Evolutionary conservation across 2,113 vertebrate species (phyloP).

Genomic region (Cyanistes caeruleus): DNA sequence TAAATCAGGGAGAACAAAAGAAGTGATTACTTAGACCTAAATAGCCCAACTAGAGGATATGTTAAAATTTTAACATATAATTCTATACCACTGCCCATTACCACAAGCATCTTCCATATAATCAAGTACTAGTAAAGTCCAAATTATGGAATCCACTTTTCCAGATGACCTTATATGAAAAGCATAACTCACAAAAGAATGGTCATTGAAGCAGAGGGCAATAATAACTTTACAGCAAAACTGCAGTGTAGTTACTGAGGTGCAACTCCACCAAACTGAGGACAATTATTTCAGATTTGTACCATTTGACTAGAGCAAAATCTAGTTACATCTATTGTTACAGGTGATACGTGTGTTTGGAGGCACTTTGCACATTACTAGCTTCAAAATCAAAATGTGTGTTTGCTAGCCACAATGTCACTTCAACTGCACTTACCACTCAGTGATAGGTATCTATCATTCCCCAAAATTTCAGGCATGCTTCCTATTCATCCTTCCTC

Average conservation of each 20-base stretch:
- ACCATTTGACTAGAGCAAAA: neutral
- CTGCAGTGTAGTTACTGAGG: neutral
- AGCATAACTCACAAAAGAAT: neutral
- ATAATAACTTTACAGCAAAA: neutral
- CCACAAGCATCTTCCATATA: neutral
- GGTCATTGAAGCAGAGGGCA: neutral
- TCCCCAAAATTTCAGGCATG: neutral
- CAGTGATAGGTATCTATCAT: neutral
- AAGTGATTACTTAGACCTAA: neutral
- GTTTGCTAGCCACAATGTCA: neutral
- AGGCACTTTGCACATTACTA: neutral
- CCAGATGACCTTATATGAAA: neutral
- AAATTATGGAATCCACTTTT: neutral
- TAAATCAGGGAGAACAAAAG: neutral
- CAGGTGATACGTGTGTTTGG: neutral
- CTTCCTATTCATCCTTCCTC: neutral
- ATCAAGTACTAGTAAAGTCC: neutral
- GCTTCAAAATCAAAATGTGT: neutral
- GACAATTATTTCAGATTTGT: neutral
- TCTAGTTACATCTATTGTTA: neutral
- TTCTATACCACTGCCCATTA: neutral
- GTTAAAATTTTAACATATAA: neutral
- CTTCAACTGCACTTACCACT: neutral
- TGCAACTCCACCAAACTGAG: neutral
- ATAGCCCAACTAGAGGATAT: neutral